Evolutionary conservation across 92 coral and sea anemone genomes (phyloP).

Genomic region (Paramuricea clavata): DNA sequence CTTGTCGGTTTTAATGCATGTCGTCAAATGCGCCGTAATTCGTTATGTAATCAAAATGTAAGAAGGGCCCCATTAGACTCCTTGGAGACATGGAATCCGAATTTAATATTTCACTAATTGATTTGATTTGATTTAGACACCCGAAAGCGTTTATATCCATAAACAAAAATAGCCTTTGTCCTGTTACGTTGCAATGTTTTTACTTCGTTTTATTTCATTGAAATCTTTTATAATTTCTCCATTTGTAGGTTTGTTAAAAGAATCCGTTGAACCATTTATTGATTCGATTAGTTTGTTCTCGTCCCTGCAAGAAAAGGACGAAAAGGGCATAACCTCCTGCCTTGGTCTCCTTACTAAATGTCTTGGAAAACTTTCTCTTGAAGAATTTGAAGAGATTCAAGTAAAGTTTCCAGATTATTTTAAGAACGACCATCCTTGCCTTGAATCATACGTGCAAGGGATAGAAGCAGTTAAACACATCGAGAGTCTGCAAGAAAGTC

Average conservation of each 20-base stretch:
- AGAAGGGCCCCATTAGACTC: no score
- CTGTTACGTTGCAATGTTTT: not conserved
- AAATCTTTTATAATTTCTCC: not conserved
- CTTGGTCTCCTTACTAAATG: conserved; percentile 46
- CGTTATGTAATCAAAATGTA: no score
- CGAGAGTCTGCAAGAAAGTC: conserved; percentile 41
- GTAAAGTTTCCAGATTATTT: conserved; percentile 18
- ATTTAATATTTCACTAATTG: no score
- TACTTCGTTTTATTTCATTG: not conserved
- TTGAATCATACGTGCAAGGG: conserved; percentile 44
- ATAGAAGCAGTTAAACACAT: conserved; percentile 31
- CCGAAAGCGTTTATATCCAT: no score
- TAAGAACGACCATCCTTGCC: conserved; percentile 38
- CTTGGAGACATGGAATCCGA: no score
- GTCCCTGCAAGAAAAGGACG: conserved; percentile 21
- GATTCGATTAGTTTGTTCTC: conserved; percentile 32
- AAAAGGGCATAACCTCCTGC: conserved; percentile 36
- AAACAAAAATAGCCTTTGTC: no score
- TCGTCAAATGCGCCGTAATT: no score
- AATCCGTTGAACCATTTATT: conserved; percentile 32
- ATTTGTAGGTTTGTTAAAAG: conserved; percentile 27
- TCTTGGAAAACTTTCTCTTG: conserved; percentile 40
- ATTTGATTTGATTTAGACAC: no score
- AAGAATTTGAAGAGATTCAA: conserved; percentile 25
- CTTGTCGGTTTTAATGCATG: no score